These are phyloP conservation scores for Equus przewalskii DNA, from an alignment of 2,113 vertebrate genomes.

Conservation along the genomic window DNA sequence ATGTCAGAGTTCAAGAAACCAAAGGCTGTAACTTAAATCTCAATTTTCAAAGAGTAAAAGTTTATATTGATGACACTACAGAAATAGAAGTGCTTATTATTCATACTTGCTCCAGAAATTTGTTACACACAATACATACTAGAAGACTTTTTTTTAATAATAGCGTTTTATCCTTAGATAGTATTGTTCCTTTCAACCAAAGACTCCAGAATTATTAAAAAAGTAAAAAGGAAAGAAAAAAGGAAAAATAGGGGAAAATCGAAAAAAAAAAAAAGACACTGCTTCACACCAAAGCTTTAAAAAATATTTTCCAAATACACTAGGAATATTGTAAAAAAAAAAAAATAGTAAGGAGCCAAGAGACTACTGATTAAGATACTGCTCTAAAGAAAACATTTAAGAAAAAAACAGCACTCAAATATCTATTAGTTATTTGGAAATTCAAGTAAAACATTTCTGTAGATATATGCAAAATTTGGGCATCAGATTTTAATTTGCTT, in stretches of 20 bases:
- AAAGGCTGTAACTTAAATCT: constrained; percentile 70
- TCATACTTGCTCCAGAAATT: constrained; percentile 82
- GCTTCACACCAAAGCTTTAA: constrained; percentile 91
- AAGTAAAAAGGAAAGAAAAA: constrained; percentile 82
- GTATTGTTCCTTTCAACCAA: constrained; percentile 88
- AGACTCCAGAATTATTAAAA: constrained; percentile 88
- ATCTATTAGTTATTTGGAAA: constrained; percentile 80
- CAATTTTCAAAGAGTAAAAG: constrained; percentile 75
- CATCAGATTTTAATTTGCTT: constrained; percentile 85
- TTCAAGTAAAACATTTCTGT: constrained; percentile 84
- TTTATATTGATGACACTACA: constrained; percentile 70
- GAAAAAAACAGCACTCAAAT: constrained; percentile 63
- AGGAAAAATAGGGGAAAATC: constrained; percentile 73
- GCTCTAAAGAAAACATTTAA: constrained; percentile 75
- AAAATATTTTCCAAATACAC: constrained; percentile 88
- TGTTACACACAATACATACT: constrained; percentile 71
- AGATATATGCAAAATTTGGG: constrained; percentile 82
- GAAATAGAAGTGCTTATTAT: constrained; percentile 75
- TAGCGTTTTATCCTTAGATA: constrained; percentile 81
- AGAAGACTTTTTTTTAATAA: constrained; percentile 69
- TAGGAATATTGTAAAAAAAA: constrained; percentile 86
- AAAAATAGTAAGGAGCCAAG: constrained; percentile 83
- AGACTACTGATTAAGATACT: constrained; percentile 83
- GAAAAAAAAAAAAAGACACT: constrained; percentile 76
- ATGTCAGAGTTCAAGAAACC: constrained; percentile 57